These are phyloP conservation scores for Peribatodes rhomboidaria DNA, from an alignment of 2,888 invertebrate genomes.

Conservation along the genomic window DNA sequence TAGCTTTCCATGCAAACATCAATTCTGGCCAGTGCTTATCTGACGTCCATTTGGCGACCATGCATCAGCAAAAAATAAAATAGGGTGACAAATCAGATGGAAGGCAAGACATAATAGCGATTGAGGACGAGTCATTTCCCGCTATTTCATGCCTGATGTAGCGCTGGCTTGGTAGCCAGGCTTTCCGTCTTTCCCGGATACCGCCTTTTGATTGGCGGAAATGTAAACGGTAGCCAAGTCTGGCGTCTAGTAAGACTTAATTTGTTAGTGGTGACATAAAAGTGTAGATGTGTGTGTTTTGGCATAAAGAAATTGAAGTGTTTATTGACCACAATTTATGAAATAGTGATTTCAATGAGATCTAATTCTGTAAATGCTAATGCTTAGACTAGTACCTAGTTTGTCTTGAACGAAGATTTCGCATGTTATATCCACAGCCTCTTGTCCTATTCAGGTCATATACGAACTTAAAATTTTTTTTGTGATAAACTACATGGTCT, in stretches of 20 bases:
- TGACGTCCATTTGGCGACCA: slow-evolving; percentile 19
- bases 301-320: too few relatives aligned
- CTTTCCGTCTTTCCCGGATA: slow-evolving; percentile 22
- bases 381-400: too few relatives aligned
- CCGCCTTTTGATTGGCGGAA: slow-evolving; percentile 9
- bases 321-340: too few relatives aligned
- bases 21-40: slow-evolving; percentile 27
- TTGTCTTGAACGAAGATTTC: too few relatives aligned
- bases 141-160: slow-evolving; percentile 45
- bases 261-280: not conserved
- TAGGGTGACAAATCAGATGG: slow-evolving; percentile 42
- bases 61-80: slow-evolving; percentile 36
- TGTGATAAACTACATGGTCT: too few relatives aligned
- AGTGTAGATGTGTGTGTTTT: not conserved
- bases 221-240: slow-evolving; percentile 2
- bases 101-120: slow-evolving; percentile 43
- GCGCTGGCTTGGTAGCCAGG: slow-evolving; percentile 27
- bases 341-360: too few relatives aligned
- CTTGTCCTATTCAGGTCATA: too few relatives aligned
- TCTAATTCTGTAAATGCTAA: too few relatives aligned
- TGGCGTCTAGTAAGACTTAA: not conserved
- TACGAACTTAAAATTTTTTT: too few relatives aligned
- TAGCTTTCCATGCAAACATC: slow-evolving; percentile 18
- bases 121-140: slow-evolving; percentile 46
- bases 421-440: too few relatives aligned